Evolutionary conservation across 2,113 vertebrate species (phyloP), one percentile per base, ranked within the genome.

Genomic region (Lepidothrix coronata): DNA sequence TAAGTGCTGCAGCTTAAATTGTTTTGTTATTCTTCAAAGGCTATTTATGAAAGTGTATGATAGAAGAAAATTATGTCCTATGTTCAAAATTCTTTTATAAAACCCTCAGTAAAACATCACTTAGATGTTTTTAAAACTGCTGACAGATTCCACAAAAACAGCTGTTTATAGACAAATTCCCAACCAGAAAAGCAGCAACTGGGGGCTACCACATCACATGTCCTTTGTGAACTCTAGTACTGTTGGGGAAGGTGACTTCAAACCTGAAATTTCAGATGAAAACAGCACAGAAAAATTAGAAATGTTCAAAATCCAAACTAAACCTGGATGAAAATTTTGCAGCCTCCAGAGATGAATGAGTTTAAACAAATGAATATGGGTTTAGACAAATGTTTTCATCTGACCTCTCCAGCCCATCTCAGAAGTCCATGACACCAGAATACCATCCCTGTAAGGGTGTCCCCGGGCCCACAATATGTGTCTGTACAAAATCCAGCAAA

Each of bases 1-100:
- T 74, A 94, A 97, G 76, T 84, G 80, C 72, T 89, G 84, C 67
- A 93, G 75, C 62, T 95, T 72, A 77, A 91, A 90, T 74, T 90
- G 84, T 76, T 96, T 93, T 89, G 68, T 82, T 96, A 84, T 76
- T 96, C 93, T 95, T 95, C 91, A 95, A 95, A 97, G 73, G 62
- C 79, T 96, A 89, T 78, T 96, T 91, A 84, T 75, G 91, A 78
- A 89, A 93, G 62, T 44, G 18, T 41, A 66, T 72, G 77, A 96
- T 83, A 94, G 59, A 72, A 58, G 46, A 66, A 91, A 93, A 95
- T 80, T 57, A 88, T 77, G 51, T 30, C 55, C 15, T 67, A 16
- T 4, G 5, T 86, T 91, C 58, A 90, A 79, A 93, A 94, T 85
- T 68, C 72, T 95, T 91, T 84, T 65, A 72, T 65, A 87, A 89